Evolutionary conservation across 2,888 invertebrate species (phyloP).

Genomic region (Gymnosoma rotundatum): DNA sequence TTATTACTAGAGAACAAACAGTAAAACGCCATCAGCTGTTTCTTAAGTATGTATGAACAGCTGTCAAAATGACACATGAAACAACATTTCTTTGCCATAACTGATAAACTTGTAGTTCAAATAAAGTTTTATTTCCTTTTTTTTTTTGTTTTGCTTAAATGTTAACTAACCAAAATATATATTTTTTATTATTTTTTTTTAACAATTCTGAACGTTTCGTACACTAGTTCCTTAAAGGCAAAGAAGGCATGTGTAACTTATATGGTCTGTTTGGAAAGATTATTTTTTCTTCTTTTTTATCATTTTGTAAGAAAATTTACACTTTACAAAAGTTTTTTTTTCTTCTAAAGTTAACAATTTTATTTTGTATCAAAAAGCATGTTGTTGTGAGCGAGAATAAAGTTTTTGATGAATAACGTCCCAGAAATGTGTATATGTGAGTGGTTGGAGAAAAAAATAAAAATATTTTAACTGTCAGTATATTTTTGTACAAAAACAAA

Average conservation of each 20-base stretch:
- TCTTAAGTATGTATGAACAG: conserved; percentile 54
- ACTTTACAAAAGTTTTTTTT: conserved; percentile 55
- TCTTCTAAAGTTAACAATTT: neutral
- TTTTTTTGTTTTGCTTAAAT: conserved; percentile 41
- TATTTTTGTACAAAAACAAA: neutral
- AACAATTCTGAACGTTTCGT: neutral
- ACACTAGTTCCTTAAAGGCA: conserved; percentile 44
- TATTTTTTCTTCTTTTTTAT: conserved; percentile 20
- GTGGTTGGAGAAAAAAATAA: neutral
- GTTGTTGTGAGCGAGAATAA: conserved; percentile 44
- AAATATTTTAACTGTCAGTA: neutral
- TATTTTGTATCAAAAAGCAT: conserved; percentile 41
- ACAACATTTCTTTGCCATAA: conserved; percentile 58
- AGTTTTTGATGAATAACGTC: conserved; percentile 37
- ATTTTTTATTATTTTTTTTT: neutral
- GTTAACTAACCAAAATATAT: conserved; percentile 51
- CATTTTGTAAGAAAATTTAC: conserved; percentile 56
- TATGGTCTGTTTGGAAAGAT: conserved; percentile 67
- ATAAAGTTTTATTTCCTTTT: conserved; percentile 40
- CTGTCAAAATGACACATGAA: conserved; percentile 70
- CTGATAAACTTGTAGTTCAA: conserved; percentile 64
- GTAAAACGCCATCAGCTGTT: conserved; percentile 67
- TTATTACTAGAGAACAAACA: neutral
- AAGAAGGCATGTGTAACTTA: conserved; percentile 59
- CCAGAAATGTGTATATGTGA: neutral